These are phyloP conservation scores for Chironomus tepperi DNA, from an alignment of 1,140 invertebrate genomes.

Conservation along the genomic window DNA sequence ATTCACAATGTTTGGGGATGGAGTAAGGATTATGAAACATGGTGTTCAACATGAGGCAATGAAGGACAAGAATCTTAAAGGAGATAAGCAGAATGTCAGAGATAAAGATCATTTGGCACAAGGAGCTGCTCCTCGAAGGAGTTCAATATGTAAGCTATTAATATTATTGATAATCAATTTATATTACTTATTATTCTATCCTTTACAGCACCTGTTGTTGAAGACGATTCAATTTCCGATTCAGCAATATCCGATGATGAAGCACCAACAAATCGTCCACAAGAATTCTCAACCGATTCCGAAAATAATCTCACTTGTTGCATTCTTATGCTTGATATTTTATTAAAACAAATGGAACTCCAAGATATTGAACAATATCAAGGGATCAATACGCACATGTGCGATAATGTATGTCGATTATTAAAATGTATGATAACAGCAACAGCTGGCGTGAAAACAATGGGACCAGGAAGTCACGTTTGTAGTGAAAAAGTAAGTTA, in stretches of 20 bases:
- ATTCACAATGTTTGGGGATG: slow-evolving; percentile 82
- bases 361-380: slow-evolving; percentile 80
- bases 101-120: slow-evolving; percentile 36
- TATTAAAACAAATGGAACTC: slow-evolving; percentile 93
- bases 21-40: slow-evolving; percentile 57
- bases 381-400: slow-evolving; percentile 67
- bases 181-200: slow-evolving; percentile 26
- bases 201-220: slow-evolving; percentile 49
- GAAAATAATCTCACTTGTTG: slow-evolving; percentile 83
- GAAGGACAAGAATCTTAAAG: slow-evolving; percentile 42
- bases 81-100: slow-evolving; percentile 38
- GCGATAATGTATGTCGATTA: slow-evolving; percentile 65
- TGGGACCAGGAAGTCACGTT: slow-evolving; percentile 61
- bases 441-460: slow-evolving; percentile 37
- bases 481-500: slow-evolving; percentile 46
- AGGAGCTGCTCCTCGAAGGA: slow-evolving; percentile 33
- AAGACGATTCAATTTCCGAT: slow-evolving; percentile 59
- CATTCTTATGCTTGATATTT: slow-evolving; percentile 91
- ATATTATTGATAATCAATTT: neutral
- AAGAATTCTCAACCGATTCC: slow-evolving; percentile 52
- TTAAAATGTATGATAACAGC: slow-evolving; percentile 75
- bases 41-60: slow-evolving; percentile 41
- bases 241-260: slow-evolving; percentile 64
- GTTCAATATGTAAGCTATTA: slow-evolving; percentile 48
- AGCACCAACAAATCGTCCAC: slow-evolving; percentile 48